Base-by-base conservation (phyloP, 2,113 vertebrate species). In the Rhynchomys soricoides region DNA sequence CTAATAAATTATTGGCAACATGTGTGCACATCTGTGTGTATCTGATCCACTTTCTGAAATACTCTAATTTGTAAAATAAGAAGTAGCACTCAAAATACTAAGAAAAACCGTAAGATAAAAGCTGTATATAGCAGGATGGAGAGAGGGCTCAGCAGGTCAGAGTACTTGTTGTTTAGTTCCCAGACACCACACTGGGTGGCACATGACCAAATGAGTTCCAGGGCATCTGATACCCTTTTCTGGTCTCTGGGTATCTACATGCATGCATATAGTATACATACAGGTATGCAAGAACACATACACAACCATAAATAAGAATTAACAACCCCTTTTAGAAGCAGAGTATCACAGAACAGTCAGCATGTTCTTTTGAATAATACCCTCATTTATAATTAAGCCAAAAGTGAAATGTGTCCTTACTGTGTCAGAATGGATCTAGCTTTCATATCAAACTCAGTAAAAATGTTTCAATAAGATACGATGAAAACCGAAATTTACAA, bases 401-500 rank as follows among this genome's bases (percentile, higher is more conserved):
- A 86, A 26, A 64, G 31, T 89, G 66, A 90, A 94, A 92, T 90
- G 5, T 87, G 21, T 85, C 79, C 40, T 94, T 83, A 85, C 45
- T 82, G 50, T 66, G 85, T 78, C 94, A 96, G 43, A 95, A 45
- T 79, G 90, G 43, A 75, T n/a, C 43, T 92, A 92, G n/a, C 50
- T 91, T 57, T 86, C 50, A n/a, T 93, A 95, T 78, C 34, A 96
- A 97, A 90, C 78, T 74, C 40, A 94, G 43, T 92, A 91, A 93
- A 97, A 95, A 66, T 19, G 21, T 93, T 43, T 86, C 55, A 93
- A 26, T 95, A 93, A 95, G 91, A 89, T 6, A 22, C 6, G 78
- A 90, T 74, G 79, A 93, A 87, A 97, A 96, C 43, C 1, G 95
- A 81, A 93, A 87, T 92, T 90, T 82, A 77, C 93, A 88, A 96